Base-by-base conservation (phyloP, 2,888 invertebrate genomes). In the Tipula vernalis region DNA sequence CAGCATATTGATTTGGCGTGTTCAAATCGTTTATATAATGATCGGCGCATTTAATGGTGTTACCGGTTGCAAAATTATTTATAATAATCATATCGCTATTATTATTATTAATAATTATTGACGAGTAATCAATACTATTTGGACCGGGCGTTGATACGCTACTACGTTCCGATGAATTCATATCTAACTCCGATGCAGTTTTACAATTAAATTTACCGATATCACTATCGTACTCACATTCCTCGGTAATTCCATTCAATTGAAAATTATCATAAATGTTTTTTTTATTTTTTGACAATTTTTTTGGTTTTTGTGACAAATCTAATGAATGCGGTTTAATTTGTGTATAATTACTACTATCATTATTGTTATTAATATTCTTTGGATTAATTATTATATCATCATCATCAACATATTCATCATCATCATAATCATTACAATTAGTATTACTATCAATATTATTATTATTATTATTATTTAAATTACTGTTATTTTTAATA, bases 361-460 rank as follows among this genome's bases (percentile, higher is more conserved):
- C n/a, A 57, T 86, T 44, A 44, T 42, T 86, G 13, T 86, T 86
- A 57, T n/a, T 86, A 86, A 51, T 39, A 57, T 47, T 47, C n/a
- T 51, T 86, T 28, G 71, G 71, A 71, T 71, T 71, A 71, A 71
- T 71, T 71, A 71, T 71, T 71, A 71, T 71, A 86, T 86, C 86
- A 44, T 44, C 36, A 44, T 86, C 44, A 86, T 86, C 51, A 57
- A 15, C 36, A 57, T 57, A 36, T 18, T 86, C 51, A 89, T 90
- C 90, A 86, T 89, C 41, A 91, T 91, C 87, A 91, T 90, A 87
- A 91, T 88, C 42, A 88, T 89, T 88, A 88, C 86, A 88, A 44
- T 87, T 86, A 85, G 88, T 88, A 87, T 89, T 89, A 87, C 88
- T 90, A 86, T 51, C 36, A 47, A 1, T 36, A 47, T 51, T 42